Evolutionary conservation across 2,888 invertebrate species (phyloP), one percentile per base, ranked within the genome.

Genomic region (Chymomyza caudatula): DNA sequence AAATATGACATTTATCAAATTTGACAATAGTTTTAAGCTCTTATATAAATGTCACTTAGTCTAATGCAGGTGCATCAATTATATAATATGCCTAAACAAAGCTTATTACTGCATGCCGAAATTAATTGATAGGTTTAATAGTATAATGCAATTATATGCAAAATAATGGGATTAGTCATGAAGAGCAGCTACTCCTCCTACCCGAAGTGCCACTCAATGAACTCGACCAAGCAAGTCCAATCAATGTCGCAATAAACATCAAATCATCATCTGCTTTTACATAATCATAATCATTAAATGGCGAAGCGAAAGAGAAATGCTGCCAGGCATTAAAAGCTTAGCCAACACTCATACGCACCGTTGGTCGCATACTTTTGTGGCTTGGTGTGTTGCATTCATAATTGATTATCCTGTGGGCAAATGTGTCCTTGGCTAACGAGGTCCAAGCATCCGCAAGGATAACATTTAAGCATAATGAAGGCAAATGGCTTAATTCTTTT

Each of bases 401-500:
- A 85, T 81, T 85, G 76, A 84, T 80, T 78, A 71, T 78, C 62
- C 76, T 80, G 67, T 78, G 73, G 76, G 70, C 65, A 60, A 67
- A 57, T 47, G 60, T 65, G 66, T 78, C 67, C 67, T 62, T 64
- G 20, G 60, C 47, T 13, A 15, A 43, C 23, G 55, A 4, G 54
- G 17, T 23, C 15, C 23, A 8, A 11, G 19, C 55, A 17, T 19
- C 15, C 52, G 11, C 52, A 61, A 15, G 49, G 42, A 57, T 76
- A 67, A 79, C 67, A 58, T 67, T 70, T 78, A 65, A 68, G 71
- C 78, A 56, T 67, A 67, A 67, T 69, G 62, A 75, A 68, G 63
- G 54, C 65, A 63, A 69, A 70, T 62, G 66, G 60, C 61, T 73
- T 76, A 65, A 78, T 68, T 37, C 8, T 37, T 37, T 37, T 37